Conservation (phyloP, 2,797 vertebrate species). For the Typhlichthys subterraneus region DNA sequence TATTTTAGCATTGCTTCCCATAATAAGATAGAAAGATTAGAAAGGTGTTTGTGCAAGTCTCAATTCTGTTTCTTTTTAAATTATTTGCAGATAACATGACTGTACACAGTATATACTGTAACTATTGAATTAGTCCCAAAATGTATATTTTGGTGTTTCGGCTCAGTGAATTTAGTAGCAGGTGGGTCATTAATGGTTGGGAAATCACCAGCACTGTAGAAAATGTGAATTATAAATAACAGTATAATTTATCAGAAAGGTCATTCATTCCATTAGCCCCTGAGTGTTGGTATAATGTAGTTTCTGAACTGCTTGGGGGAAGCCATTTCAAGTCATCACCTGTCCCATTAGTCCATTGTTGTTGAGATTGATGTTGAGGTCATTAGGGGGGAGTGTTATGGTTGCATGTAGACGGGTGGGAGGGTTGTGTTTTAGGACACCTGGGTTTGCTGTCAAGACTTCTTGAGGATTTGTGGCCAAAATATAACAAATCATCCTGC, state of each 20-base stretch:
- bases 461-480: constrained; percentile 17
- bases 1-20: too few relatives aligned
- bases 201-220: constrained; percentile 9
- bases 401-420: background rate
- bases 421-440: constrained; percentile 6
- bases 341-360: constrained; percentile 31
- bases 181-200: background rate
- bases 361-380: constrained; percentile 28
- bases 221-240: background rate
- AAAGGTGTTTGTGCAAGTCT: too few relatives aligned
- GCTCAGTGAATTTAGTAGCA: constrained; percentile 1
- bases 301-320: constrained; percentile 15
- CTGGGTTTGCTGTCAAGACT: constrained; percentile 19
- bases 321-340: constrained; percentile 33
- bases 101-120: background rate
- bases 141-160: background rate
- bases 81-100: background rate
- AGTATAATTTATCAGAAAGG: constrained; percentile 17
- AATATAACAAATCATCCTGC: background rate
- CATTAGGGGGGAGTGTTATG: constrained; percentile 1
- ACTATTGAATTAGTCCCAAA: background rate
- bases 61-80: too few relatives aligned
- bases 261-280: constrained; percentile 27
- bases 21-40: too few relatives aligned
- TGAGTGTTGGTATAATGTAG: constrained; percentile 17